Conservation (phyloP, 2,797 vertebrate species). For the Enteromius afrohamiltoni region DNA sequence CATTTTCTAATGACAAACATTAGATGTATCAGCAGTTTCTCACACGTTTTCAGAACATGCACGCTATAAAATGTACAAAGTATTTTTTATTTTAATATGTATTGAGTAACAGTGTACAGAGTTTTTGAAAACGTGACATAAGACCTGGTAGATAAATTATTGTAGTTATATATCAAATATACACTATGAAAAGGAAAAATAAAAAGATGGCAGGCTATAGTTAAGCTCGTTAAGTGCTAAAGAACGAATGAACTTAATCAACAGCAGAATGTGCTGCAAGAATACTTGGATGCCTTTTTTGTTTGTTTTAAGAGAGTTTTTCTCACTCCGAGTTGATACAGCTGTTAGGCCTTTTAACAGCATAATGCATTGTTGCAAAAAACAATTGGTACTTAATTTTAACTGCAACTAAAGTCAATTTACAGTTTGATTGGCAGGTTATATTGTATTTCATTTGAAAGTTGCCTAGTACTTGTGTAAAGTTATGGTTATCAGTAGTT, state of each 20-base stretch:
- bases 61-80: conserved; percentile 61
- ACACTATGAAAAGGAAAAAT: conserved; percentile 38
- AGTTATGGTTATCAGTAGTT: conserved; percentile 70
- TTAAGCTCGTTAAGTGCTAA: conserved; percentile 7
- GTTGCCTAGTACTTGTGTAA: conserved; percentile 50
- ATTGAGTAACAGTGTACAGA: conserved; percentile 37
- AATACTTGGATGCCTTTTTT: conserved; percentile 29
- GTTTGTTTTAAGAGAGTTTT: conserved; percentile 13
- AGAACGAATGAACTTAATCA: conserved; percentile 43
- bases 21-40: conserved; percentile 34
- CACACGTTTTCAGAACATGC: conserved; percentile 36
- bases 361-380: conserved; percentile 15
- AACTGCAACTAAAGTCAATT: conserved; percentile 23
- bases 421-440: conserved; percentile 4
- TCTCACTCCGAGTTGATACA: conserved; percentile 31
- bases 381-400: background rate
- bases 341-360: background rate
- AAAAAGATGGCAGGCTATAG: conserved; percentile 30
- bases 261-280: conserved; percentile 69
- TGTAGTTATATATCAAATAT: conserved; percentile 55
- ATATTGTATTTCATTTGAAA: conserved; percentile 6
- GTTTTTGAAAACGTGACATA: conserved; percentile 49
- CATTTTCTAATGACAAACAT: conserved; percentile 39
- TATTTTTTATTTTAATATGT: conserved; percentile 66
- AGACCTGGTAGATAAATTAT: conserved; percentile 53